Base-by-base conservation (phyloP, 2,113 vertebrate species). In the Apodemus speciosus region DNA sequence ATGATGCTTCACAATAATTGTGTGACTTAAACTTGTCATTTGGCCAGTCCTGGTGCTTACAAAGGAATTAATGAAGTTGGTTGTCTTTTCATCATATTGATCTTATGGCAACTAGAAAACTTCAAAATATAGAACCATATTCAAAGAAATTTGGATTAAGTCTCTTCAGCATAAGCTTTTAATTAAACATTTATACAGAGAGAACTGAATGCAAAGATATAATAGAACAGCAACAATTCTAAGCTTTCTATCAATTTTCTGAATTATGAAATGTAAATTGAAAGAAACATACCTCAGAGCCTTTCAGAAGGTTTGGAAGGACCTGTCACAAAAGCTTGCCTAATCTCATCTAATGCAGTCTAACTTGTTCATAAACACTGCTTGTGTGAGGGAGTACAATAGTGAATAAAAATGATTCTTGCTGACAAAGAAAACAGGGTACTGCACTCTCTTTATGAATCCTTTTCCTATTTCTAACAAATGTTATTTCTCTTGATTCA, bases 261-360 rank as follows among this genome's bases (percentile, higher is more conserved):
- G 21, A 43, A 11, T 11, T 75, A 3, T 35, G 72, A 91, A 72
- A 86, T 21, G 18, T 32, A 68, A 16, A 35, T 43, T 3, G 56
- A 83, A 86, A 27, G 53, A 93, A 64, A 72, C 4, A 13, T 32
- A 58, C 0, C 21, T 93, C 73, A 87, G 38, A 58, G 14, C 23
- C 43, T 35, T 62, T 32, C 32, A 23, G 10, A 30, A 38, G 2
- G 13, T 35, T 43, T 51, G 76, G 53, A 80, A 7, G 1, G 16
- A 9, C 27, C 32, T 40, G 0, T 13, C 15, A 9, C 3, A 32
- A 0, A 7, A 10, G 6, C 2, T 1, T 10, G 9, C 72, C 23
- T n/a, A 32, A 21, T 18, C 2, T 21, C 32, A 0, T 18, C 15
- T 32, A 5, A 21, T 8, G 9, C 8, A n/a, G 2, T 9, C 43